phyloP scores from a whole-genome alignment of 2,888 invertebrate genomes.

The Hydrotaea cyrtoneurina region DNA sequence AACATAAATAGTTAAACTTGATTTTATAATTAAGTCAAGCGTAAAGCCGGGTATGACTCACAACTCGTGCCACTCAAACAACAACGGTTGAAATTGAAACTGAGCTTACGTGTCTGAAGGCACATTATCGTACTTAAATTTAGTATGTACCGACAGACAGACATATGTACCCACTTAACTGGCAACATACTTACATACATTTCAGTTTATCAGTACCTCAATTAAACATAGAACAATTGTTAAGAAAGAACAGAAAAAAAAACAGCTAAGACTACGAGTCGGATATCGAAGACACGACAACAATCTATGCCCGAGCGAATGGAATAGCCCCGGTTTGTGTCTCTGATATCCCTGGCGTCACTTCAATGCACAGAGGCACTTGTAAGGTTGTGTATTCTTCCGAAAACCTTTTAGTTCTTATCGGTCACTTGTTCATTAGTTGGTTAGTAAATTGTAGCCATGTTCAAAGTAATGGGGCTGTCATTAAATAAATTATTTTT shows the following conservation, averaged over 20 bases:
- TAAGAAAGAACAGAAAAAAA: not conserved
- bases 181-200: not conserved
- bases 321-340: not conserved
- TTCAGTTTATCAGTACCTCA: too few relatives aligned
- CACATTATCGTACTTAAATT: constrained; percentile 23
- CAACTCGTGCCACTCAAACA: not conserved
- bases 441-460: not conserved
- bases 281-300: not conserved
- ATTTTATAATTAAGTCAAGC: constrained; percentile 70
- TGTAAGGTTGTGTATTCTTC: not conserved
- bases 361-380: too few relatives aligned
- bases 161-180: not conserved
- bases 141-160: not conserved
- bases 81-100: constrained; percentile 6
- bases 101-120: constrained; percentile 13
- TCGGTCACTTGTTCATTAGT: not conserved
- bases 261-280: not conserved
- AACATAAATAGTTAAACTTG: constrained; percentile 70
- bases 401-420: not conserved
- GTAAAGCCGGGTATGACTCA: constrained; percentile 68
- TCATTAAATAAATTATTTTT: not conserved
- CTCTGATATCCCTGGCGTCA: too few relatives aligned
- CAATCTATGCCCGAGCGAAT: not conserved
- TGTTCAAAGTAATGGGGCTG: not conserved
- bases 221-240: constrained; percentile 16